These are phyloP conservation scores for Pandemis cinnamomeana DNA, from an alignment of 2,888 invertebrate genomes.

Conservation along the genomic window DNA sequence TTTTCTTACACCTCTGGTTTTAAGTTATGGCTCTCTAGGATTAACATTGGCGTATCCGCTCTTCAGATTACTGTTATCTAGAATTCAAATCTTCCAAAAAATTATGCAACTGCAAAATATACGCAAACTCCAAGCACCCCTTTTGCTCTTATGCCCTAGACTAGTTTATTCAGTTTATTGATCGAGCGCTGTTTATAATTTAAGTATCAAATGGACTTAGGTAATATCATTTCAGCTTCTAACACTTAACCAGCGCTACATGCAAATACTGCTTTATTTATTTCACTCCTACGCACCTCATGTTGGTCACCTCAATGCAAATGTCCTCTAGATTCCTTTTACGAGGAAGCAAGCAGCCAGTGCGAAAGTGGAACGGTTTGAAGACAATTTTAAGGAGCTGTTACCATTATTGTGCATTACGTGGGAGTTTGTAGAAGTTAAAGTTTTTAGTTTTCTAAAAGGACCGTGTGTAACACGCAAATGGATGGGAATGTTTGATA, in stretches of 20 bases:
- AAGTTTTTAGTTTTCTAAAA: not conserved
- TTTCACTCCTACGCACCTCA: conserved; percentile 61
- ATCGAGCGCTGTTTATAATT: not conserved
- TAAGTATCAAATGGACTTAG: not conserved
- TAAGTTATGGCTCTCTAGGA: too few species aligned
- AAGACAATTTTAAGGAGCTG: conserved; percentile 32
- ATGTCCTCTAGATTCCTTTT: conserved; percentile 61
- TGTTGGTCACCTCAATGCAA: conserved; percentile 69
- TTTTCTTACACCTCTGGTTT: too few species aligned
- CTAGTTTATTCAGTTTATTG: not conserved
- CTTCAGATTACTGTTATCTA: too few species aligned
- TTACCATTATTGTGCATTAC: conserved; percentile 22
- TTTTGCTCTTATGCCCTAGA: not conserved
- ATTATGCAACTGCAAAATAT: too few species aligned
- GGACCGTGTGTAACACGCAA: not conserved
- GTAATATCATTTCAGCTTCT: conserved; percentile 3
- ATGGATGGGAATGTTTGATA: not conserved
- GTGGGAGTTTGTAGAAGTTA: conserved; percentile 12
- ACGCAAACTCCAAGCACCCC: too few species aligned
- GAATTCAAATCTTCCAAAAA: too few species aligned
- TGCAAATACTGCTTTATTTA: conserved; percentile 44
- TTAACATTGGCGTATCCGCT: too few species aligned
- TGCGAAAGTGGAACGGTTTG: conserved; percentile 58
- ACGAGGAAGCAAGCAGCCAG: conserved; percentile 49
- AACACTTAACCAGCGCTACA: conserved; percentile 13